These are phyloP conservation scores for Phymastichus coffea DNA, from an alignment of 1,140 invertebrate genomes.

Conservation along the genomic window DNA sequence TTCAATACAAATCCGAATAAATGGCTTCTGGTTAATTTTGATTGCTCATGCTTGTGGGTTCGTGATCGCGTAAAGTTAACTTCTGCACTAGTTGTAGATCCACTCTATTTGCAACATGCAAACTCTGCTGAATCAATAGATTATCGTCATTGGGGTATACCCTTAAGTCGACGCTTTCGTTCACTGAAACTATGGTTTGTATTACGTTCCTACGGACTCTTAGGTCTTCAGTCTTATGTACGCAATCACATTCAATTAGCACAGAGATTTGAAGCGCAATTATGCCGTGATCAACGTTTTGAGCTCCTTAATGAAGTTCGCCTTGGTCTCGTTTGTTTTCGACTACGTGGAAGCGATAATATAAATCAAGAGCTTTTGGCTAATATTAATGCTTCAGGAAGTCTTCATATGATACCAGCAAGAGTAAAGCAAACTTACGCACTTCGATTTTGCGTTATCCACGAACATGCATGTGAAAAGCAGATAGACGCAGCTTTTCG, in stretches of 20 bases:
- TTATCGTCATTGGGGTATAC: conserved; percentile 88
- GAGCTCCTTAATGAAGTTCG: conserved; percentile 82
- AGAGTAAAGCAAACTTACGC: conserved; percentile 74
- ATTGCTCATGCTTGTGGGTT: conserved; percentile 90
- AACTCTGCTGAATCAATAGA: conserved; percentile 79
- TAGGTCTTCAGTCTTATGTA: conserved; percentile 80
- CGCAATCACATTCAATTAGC: conserved; percentile 85
- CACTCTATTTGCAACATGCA: conserved; percentile 83
- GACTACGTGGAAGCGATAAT: conserved; percentile 68
- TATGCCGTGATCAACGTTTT: conserved; percentile 75
- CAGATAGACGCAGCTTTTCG: conserved; percentile 79
- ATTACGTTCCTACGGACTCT: conserved; percentile 78
- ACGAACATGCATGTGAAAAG: conserved; percentile 74
- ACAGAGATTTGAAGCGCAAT: conserved; percentile 78
- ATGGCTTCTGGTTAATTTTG: conserved; percentile 87
- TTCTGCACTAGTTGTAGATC: conserved; percentile 91
- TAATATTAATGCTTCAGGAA: conserved; percentile 83
- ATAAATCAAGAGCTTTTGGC: conserved; percentile 80
- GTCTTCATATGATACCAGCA: conserved; percentile 88
- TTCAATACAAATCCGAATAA: conserved; percentile 95
- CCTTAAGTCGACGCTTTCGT: conserved; percentile 81
- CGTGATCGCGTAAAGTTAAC: conserved; percentile 85
- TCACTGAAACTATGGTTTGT: conserved; percentile 90
- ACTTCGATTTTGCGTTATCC: conserved; percentile 82
- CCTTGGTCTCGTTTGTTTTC: conserved; percentile 71